phyloP scores from a whole-genome alignment of 2,888 invertebrate genomes.

The Hypolimnas misippus region DNA sequence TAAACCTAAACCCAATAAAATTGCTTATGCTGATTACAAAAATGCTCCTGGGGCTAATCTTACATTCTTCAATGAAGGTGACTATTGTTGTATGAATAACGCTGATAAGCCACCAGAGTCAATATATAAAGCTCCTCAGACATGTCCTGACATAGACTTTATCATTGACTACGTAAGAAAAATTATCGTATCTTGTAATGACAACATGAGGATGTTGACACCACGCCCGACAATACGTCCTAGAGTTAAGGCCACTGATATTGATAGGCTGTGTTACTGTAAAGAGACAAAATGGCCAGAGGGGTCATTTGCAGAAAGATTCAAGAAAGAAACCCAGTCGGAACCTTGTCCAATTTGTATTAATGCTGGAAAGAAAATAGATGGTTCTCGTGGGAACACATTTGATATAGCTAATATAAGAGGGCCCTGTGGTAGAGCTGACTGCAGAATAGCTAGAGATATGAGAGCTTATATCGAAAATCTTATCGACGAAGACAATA shows the following conservation, averaged over 20 bases:
- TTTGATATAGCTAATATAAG: constrained; percentile 73
- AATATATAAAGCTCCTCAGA: constrained; percentile 67
- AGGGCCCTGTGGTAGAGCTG: constrained; percentile 74
- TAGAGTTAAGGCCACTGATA: constrained; percentile 73
- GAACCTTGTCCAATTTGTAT: constrained; percentile 69
- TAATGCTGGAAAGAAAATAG: constrained; percentile 53
- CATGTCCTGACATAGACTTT: constrained; percentile 69
- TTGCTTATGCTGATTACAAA: constrained; percentile 67
- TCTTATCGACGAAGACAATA: constrained; percentile 69
- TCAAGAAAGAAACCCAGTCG: constrained; percentile 62
- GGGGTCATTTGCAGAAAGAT: constrained; percentile 65
- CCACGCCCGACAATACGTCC: constrained; percentile 70
- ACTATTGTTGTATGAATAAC: constrained; percentile 69
- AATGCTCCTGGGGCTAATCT: constrained; percentile 73
- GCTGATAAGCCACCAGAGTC: constrained; percentile 73
- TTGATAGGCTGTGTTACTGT: constrained; percentile 74
- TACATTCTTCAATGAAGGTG: constrained; percentile 67
- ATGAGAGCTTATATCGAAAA: constrained; percentile 72
- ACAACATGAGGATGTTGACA: constrained; percentile 78
- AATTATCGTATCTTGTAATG: constrained; percentile 75
- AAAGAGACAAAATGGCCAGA: constrained; percentile 70
- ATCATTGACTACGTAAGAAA: constrained; percentile 75
- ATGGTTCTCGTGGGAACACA: constrained; percentile 47
- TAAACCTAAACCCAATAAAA: constrained; percentile 55
- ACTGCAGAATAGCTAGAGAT: constrained; percentile 74